Conservation (phyloP, 2,888 invertebrate genomes). For the Chymomyza caudatula region DNA sequence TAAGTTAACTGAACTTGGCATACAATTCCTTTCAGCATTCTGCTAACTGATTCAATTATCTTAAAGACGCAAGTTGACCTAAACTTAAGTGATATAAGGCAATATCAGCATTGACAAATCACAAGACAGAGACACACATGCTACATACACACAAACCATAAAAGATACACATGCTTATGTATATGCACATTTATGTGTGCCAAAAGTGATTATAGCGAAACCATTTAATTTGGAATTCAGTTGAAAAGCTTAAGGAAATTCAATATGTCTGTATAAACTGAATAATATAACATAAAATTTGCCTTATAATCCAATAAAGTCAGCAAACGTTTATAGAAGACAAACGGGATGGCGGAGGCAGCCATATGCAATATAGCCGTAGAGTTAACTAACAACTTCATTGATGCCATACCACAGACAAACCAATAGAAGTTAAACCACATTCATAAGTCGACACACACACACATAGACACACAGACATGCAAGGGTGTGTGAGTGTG, state of each 20-base stretch:
- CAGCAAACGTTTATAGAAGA: slow-evolving; percentile 14
- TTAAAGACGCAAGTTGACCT: background rate
- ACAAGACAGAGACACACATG: background rate
- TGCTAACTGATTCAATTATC: background rate
- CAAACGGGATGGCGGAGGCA: background rate
- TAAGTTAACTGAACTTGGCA: no score
- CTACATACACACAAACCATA: background rate
- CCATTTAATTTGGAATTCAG: slow-evolving; percentile 1
- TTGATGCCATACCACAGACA: slow-evolving; percentile 58
- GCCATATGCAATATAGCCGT: slow-evolving; percentile 10
- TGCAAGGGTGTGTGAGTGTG: slow-evolving; percentile 12
- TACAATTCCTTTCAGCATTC: no score
- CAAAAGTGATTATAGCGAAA: background rate
- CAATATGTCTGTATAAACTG: slow-evolving; percentile 36
- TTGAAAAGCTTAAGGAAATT: slow-evolving; percentile 26
- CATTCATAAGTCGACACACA: slow-evolving; percentile 63
- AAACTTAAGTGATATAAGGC: background rate
- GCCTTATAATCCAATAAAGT: slow-evolving; percentile 71
- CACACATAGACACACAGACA: slow-evolving; percentile 20
- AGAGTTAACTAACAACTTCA: slow-evolving; percentile 60
- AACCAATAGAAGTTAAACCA: slow-evolving; percentile 67
- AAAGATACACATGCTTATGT: background rate
- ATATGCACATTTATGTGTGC: background rate
- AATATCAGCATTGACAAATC: background rate
- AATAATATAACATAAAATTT: slow-evolving; percentile 62